Evolutionary conservation across 2,113 vertebrate species (phyloP), one percentile per base, ranked within the genome.

Genomic region (Oncorhynchus masou): DNA sequence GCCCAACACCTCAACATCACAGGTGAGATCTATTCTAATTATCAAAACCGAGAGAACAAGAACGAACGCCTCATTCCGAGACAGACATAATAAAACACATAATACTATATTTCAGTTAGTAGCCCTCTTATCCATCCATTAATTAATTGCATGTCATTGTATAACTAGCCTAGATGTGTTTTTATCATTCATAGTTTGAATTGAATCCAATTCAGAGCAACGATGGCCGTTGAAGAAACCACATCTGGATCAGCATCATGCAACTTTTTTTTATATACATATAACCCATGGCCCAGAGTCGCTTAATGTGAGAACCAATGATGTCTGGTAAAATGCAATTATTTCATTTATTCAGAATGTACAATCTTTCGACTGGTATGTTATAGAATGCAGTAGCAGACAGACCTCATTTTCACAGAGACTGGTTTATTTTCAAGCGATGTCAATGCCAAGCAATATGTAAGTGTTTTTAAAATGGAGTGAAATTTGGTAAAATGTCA

Each of bases 221-320:
- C 20, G 7, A n/a, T n/a, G 20, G 34, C 45, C 31, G n/a, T 22
- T n/a, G 62, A 39, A 29, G 27, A 31, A 49, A 51, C 69, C 65
- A 80, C 73, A 80, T 80, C 74, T 80, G 70, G 62, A 49, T 49
- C 25, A 25, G 79, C 27, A 15, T 39, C 68, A 22, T 70, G 8
- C 34, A 70, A 70, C 34, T 48, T 70, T 48, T 8, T 68, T 68
- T 3, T 11, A 1, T 65, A 65, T 65, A 24, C 3, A 8, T 25
- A 68, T n/a, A 20, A n/a, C 29, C 66, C 13, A 68, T 5, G 66
- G 66, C 66, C 29, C 27, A 7, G 66, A 67, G 62, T 29, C 24
- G 25, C 65, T 29, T 12, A 29, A 29, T 29, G 3, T 15, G 27
- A 67, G 65, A 27, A 67, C 65, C 24, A 67, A 5, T 67, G 25